These are phyloP conservation scores for Xanthorhoe spadicearia DNA, from an alignment of 2,888 invertebrate species.

Conservation along the genomic window DNA sequence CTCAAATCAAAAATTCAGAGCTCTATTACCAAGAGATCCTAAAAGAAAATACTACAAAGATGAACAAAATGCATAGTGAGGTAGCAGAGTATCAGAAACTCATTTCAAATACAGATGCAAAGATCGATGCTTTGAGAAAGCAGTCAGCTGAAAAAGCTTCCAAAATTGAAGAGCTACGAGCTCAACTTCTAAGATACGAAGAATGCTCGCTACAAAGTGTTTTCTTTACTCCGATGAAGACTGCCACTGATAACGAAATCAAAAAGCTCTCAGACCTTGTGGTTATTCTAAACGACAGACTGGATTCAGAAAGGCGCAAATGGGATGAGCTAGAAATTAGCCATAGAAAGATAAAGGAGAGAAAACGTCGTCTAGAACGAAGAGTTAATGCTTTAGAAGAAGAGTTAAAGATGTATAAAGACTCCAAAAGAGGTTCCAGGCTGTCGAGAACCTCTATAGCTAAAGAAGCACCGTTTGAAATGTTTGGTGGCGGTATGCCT, in stretches of 20 bases:
- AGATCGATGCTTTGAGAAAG: constrained; percentile 78
- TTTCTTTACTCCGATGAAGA: constrained; percentile 81
- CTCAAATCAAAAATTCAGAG: constrained; percentile 77
- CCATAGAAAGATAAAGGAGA: constrained; percentile 84
- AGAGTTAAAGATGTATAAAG: constrained; percentile 60
- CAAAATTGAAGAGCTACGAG: constrained; percentile 77
- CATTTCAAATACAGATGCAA: constrained; percentile 76
- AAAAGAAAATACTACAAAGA: constrained; percentile 77
- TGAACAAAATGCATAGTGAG: constrained; percentile 76
- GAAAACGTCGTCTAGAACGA: constrained; percentile 68
- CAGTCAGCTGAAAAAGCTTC: constrained; percentile 75
- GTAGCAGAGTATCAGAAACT: constrained; percentile 71
- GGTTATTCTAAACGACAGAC: constrained; percentile 81
- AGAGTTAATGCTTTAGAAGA: constrained; percentile 60
- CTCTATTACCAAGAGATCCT: constrained; percentile 78
- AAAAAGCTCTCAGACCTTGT: constrained; percentile 85
- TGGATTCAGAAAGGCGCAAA: constrained; percentile 85
- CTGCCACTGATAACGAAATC: constrained; percentile 86
- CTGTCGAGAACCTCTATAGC: constrained; percentile 58
- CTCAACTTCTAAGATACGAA: constrained; percentile 74
- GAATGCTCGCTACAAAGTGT: constrained; percentile 79
- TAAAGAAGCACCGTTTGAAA: constrained; percentile 53
- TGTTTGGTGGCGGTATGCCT: constrained; percentile 43
- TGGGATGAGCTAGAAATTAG: constrained; percentile 84
- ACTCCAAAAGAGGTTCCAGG: constrained; percentile 63